Evolutionary conservation across 2,113 vertebrate species (phyloP).

Genomic region (Syrmaticus mikado): DNA sequence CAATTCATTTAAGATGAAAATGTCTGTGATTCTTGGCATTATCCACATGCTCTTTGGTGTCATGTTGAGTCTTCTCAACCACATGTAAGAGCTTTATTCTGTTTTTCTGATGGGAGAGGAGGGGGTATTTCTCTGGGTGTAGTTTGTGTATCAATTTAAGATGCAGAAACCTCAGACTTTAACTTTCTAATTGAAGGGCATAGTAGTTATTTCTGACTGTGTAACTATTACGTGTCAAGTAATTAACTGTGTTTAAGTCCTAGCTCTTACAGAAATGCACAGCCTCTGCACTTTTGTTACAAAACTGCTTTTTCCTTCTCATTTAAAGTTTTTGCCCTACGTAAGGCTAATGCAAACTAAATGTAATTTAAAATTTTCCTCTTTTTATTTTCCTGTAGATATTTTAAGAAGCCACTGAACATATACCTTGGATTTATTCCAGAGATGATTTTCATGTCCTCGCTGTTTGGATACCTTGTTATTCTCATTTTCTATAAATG

Average conservation of each 20-base stretch:
- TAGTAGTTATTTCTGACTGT: not conserved
- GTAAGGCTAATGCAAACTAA: not conserved
- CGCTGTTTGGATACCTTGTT: conserved; percentile 93
- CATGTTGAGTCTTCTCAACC: conserved; percentile 92
- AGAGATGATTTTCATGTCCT: conserved; percentile 94
- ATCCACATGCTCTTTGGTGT: conserved; percentile 97
- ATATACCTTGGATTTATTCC: conserved; percentile 97
- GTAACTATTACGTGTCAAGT: accelerated
- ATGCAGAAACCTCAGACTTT: not conserved
- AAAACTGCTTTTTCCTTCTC: not conserved
- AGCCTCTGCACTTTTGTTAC: not conserved
- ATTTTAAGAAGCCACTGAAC: conserved; percentile 94
- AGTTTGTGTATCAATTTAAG: not conserved
- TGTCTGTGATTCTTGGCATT: conserved; percentile 94
- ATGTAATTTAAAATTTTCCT: not conserved
- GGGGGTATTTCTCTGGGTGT: not conserved
- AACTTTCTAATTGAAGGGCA: not conserved
- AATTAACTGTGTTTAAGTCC: not conserved
- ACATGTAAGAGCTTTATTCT: conserved; percentile 81
- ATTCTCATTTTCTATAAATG: conserved; percentile 97
- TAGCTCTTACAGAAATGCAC: not conserved
- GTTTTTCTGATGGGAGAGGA: not conserved
- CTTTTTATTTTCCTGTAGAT: conserved; percentile 73
- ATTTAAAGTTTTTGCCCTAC: not conserved
- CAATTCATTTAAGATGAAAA: conserved; percentile 99